These are phyloP conservation scores for Corvus hawaiiensis DNA, from an alignment of 2,113 vertebrate species.

Conservation along the genomic window DNA sequence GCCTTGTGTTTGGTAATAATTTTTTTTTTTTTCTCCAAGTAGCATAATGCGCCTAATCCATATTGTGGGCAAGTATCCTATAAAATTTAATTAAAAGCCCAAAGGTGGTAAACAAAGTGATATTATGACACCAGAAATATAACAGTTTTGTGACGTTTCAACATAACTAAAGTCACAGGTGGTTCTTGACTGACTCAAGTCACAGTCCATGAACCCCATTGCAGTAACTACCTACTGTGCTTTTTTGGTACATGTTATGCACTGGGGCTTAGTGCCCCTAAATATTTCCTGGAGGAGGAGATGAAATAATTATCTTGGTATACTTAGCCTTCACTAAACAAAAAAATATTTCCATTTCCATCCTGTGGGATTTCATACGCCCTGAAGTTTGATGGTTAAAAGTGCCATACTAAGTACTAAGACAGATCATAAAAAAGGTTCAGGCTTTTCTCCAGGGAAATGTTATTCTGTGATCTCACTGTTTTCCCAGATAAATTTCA, in stretches of 20 bases:
- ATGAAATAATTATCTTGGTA: not conserved
- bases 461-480: constrained; percentile 49
- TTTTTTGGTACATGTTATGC: not conserved
- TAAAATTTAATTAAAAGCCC: constrained; percentile 47
- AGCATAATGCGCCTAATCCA: constrained; percentile 31
- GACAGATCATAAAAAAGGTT: constrained; percentile 34
- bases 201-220: not conserved
- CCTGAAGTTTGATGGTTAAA: constrained; percentile 26
- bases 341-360: constrained; percentile 25
- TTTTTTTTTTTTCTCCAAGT: not conserved
- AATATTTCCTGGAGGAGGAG: not conserved
- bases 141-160: not conserved
- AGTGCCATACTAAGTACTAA: not conserved
- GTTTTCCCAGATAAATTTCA: constrained; percentile 62
- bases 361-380: not conserved
- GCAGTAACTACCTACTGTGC: not conserved
- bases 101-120: constrained; percentile 13
- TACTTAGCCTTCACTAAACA: not conserved
- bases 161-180: not conserved
- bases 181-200: not conserved
- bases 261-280: not conserved
- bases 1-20: not conserved
- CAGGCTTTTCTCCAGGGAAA: constrained; percentile 56
- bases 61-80: constrained; percentile 25
- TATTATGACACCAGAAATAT: not conserved